phyloP scores from a whole-genome alignment of 2,113 vertebrate species.

The Misgurnus anguillicaudatus region DNA sequence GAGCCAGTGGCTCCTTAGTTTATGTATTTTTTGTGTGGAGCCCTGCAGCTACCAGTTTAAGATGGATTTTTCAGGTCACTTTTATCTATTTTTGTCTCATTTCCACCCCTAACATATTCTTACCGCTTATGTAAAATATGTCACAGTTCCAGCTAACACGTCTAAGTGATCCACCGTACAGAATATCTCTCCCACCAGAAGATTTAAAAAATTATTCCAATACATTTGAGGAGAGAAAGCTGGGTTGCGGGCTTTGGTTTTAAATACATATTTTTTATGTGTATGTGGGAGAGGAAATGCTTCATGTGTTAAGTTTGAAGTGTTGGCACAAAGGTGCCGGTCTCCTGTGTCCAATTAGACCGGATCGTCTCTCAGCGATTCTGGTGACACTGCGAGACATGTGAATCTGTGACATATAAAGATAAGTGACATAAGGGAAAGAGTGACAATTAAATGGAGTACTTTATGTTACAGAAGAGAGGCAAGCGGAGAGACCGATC shows the following conservation, averaged over 20 bases:
- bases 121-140: constrained; percentile 20
- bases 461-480: background rate
- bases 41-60: background rate
- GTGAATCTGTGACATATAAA: constrained; percentile 23
- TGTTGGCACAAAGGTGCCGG: constrained; percentile 1
- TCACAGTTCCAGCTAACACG: constrained; percentile 26
- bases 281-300: background rate
- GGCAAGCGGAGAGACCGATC: background rate
- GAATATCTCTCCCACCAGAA: constrained; percentile 13
- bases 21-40: too few relatives aligned
- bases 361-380: background rate
- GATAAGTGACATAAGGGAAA: background rate
- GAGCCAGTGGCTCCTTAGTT: too few relatives aligned
- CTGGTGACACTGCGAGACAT: background rate
- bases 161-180: constrained; percentile 17
- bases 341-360: constrained; percentile 34
- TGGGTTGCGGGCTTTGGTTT: constrained; percentile 13
- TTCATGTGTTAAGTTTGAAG: constrained; percentile 29
- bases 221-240: constrained; percentile 16
- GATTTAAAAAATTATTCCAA: constrained; percentile 27
- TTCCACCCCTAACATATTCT: constrained; percentile 29
- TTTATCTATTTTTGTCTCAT: constrained; percentile 25
- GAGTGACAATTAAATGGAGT: constrained; percentile 13
- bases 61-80: background rate
- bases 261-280: background rate